Conservation (phyloP, 2,888 invertebrate species). For the Anoplius nigerrimus region DNA sequence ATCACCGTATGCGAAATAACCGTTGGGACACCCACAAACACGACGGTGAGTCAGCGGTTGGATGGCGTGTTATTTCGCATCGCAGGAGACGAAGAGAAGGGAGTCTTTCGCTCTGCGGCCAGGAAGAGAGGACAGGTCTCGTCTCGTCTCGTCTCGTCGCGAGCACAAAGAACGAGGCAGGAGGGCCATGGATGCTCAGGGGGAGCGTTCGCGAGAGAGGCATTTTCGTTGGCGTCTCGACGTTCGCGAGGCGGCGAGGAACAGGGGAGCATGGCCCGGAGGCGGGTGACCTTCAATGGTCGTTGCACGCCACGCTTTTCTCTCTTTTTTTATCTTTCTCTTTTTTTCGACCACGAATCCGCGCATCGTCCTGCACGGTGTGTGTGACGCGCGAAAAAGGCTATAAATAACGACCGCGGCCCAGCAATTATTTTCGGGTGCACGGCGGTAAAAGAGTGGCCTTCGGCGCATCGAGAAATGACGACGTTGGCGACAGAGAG, state of each 20-base stretch:
- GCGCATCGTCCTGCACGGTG: constrained; percentile 30
- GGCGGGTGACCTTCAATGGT: constrained; percentile 58
- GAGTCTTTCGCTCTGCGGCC: neutral
- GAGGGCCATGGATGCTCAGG: too few relatives aligned
- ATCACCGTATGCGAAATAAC: neutral
- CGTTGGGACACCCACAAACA: neutral
- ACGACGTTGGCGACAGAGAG: too few relatives aligned
- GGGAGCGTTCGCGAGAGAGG: neutral
- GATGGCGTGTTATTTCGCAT: neutral
- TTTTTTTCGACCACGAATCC: constrained; percentile 32
- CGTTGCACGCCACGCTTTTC: constrained; percentile 48
- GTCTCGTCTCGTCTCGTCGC: constrained; percentile 13
- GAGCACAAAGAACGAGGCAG: constrained; percentile 13
- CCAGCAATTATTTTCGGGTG: constrained; percentile 67
- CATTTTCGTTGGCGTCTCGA: constrained; percentile 26
- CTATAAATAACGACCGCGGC: constrained; percentile 68
- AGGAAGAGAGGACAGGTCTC: neutral
- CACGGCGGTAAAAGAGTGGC: constrained; percentile 31
- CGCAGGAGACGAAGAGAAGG: neutral
- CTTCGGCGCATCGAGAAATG: constrained; percentile 17
- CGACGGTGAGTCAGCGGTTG: constrained; percentile 9
- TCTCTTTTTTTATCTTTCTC: too few relatives aligned
- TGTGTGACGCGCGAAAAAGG: constrained; percentile 51
- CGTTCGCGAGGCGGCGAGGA: constrained; percentile 36
- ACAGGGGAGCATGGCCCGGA: constrained; percentile 41